phyloP scores from a whole-genome alignment of 2,113 vertebrate genomes.

The Mus pahari region DNA sequence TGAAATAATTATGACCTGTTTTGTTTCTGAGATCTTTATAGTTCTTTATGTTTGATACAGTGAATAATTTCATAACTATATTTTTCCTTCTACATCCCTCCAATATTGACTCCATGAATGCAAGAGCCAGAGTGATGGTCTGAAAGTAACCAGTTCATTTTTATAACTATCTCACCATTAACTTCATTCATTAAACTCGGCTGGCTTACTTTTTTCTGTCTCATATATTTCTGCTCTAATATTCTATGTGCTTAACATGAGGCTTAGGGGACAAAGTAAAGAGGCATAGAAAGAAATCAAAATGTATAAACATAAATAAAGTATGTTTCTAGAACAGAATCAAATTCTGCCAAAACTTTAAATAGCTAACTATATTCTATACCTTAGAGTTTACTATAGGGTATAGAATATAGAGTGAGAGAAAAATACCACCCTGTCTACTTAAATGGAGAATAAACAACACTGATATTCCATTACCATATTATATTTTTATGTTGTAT shows the following conservation, averaged over 20 bases:
- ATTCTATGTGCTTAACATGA: neutral
- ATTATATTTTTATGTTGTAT: neutral
- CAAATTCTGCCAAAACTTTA: slow-evolving; percentile 27
- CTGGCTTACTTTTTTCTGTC: slow-evolving; percentile 44
- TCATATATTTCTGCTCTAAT: slow-evolving; percentile 8
- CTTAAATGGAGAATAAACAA: slow-evolving; percentile 25
- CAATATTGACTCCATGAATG: neutral
- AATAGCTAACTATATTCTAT: neutral
- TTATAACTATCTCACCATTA: neutral
- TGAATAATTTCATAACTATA: neutral
- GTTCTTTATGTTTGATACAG: neutral
- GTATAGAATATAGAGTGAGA: too few relatives aligned
- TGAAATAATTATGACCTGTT: neutral
- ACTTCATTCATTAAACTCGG: neutral
- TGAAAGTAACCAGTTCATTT: neutral
- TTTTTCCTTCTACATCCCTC: neutral
- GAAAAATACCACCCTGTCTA: neutral
- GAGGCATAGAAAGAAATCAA: slow-evolving; percentile 21
- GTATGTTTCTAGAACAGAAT: neutral
- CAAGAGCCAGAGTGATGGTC: neutral
- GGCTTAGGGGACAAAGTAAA: neutral
- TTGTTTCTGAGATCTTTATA: neutral
- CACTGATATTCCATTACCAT: neutral
- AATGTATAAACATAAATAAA: slow-evolving; percentile 47
- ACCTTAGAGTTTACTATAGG: neutral